These are phyloP conservation scores for Fistularia commersonii DNA, from an alignment of 2,797 vertebrate species.

Conservation along the genomic window DNA sequence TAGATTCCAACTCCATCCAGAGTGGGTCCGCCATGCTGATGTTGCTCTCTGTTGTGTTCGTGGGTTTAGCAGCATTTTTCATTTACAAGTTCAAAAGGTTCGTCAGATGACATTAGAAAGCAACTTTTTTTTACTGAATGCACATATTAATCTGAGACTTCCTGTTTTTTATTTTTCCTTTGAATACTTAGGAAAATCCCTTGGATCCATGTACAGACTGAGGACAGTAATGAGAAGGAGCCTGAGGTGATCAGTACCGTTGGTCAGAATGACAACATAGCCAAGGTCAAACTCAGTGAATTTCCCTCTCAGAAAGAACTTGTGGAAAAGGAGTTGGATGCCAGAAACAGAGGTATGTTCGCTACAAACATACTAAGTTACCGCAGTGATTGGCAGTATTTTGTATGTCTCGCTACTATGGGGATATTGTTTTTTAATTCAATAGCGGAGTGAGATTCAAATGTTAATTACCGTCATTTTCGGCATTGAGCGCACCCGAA, in stretches of 20 bases:
- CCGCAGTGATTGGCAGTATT: too few species aligned
- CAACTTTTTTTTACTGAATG: background rate
- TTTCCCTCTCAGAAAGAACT: constrained; percentile 82
- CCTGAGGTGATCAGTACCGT: constrained; percentile 94
- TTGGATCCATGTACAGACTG: constrained; percentile 94
- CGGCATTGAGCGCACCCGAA: too few species aligned
- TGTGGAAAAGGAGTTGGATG: constrained; percentile 88
- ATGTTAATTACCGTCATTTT: too few species aligned
- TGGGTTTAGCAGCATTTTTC: constrained; percentile 90
- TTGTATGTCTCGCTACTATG: too few species aligned
- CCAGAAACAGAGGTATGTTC: constrained; percentile 82
- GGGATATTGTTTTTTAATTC: too few species aligned
- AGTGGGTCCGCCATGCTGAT: constrained; percentile 93
- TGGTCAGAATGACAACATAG: constrained; percentile 84
- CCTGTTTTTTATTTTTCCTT: background rate
- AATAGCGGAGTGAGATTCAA: too few species aligned
- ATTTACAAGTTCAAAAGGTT: constrained; percentile 99
- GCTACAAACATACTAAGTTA: background rate
- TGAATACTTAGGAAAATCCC: constrained; percentile 87
- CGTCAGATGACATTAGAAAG: background rate
- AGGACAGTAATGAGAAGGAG: constrained; percentile 93
- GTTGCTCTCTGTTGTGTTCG: constrained; percentile 88
- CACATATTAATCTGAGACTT: background rate
- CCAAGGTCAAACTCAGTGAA: constrained; percentile 68
- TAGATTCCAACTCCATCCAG: constrained; percentile 86